Conservation (phyloP, 2,888 invertebrate genomes). For the Galeruca laticollis region DNA sequence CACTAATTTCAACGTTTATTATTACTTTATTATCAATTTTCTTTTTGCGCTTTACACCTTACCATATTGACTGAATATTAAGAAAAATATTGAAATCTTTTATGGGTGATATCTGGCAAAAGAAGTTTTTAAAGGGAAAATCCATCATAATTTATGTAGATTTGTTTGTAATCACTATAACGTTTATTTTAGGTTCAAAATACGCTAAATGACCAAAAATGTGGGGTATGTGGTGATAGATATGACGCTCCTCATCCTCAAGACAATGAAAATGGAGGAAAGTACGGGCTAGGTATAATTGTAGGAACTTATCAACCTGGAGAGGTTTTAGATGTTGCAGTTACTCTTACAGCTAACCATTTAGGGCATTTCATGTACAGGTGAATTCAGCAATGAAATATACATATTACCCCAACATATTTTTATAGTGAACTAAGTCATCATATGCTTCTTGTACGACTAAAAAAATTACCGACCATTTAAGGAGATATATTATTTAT, state of each 20-base stretch:
- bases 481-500: too few species aligned
- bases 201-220: conserved; percentile 52
- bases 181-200: conserved; percentile 33
- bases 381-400: conserved; percentile 14
- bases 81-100: too few species aligned
- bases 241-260: conserved; percentile 60
- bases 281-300: conserved; percentile 66
- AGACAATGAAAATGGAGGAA: conserved; percentile 64
- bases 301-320: conserved; percentile 61
- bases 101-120: too few species aligned
- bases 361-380: conserved; percentile 51
- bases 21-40: too few species aligned
- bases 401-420: background rate
- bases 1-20: too few species aligned
- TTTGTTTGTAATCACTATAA: background rate
- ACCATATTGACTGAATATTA: too few species aligned
- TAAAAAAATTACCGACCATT: too few species aligned
- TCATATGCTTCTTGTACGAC: too few species aligned
- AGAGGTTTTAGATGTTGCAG: conserved; percentile 54
- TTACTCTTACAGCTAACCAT: conserved; percentile 65
- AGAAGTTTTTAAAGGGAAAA: too few species aligned
- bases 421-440: too few species aligned
- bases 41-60: too few species aligned
- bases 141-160: too few species aligned
- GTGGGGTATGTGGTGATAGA: conserved; percentile 65